phyloP scores from a whole-genome alignment of 2,113 vertebrate species.

The Microtus ochrogaster region DNA sequence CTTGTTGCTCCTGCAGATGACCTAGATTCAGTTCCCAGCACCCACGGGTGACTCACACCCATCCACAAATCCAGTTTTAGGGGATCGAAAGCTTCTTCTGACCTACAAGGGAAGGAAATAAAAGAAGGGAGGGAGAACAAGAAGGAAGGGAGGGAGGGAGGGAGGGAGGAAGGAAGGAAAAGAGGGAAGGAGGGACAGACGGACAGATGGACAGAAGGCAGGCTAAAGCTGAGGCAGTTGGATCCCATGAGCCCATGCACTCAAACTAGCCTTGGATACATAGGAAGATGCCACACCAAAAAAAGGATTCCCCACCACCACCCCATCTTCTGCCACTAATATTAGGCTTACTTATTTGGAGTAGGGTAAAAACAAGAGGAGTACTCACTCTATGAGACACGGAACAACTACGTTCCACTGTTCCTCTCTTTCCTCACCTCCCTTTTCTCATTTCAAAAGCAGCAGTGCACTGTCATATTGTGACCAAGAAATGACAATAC shows the following conservation, averaged over 20 bases:
- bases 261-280: not conserved
- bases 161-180: rapidly evolving
- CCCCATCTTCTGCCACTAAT: not conserved
- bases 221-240: not conserved
- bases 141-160: rapidly evolving
- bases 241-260: not conserved
- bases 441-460: not conserved
- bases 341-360: not conserved
- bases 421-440: not conserved
- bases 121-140: too few relatives aligned
- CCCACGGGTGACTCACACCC: not conserved
- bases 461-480: not conserved
- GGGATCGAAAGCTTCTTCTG: not conserved
- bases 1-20: not conserved
- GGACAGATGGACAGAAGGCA: too few relatives aligned
- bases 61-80: not conserved
- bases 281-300: not conserved
- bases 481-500: not conserved
- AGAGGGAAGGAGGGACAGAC: rapidly evolving
- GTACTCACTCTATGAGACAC: not conserved
- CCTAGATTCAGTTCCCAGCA: not conserved
- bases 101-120: too few relatives aligned
- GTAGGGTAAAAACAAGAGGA: not conserved
- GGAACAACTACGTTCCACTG: not conserved
- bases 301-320: not conserved